Base-by-base conservation (phyloP, 2,113 vertebrate species). In the Tenrec ecaudatus region DNA sequence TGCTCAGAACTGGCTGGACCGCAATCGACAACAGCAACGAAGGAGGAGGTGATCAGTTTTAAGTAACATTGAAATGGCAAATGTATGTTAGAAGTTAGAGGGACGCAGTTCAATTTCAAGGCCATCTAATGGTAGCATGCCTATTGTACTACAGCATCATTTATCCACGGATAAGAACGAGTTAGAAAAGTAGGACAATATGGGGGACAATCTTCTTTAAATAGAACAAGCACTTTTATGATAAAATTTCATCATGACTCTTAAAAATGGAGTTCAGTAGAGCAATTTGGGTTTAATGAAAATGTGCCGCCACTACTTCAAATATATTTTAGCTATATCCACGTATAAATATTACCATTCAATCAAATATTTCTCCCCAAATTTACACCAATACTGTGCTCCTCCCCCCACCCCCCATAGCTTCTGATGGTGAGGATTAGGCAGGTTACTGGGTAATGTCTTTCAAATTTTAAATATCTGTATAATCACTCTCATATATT, bases 161-260 rank as follows among this genome's bases (percentile, higher is more conserved):
- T 73, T 95, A 22, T 60, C 11, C 33, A 62, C 7, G 12, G 1
- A 36, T 60, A 78, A 33, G 16, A 4, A 68, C 64, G 15, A 91
- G 27, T 66, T 43, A 80, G 31, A 38, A 19, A 88, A 57, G 7
- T 31, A 58, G 33, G 17, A 4, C 2, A 75, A 58, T 25, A 38
- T 0, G 73, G 43, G 62, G 0, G 43, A 8, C 69, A 75, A 0
- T 43, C 8, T 64, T 20, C 29, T 3, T 82, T 76, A 62, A 88
- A 8, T 78, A 96, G 82, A 90, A 60, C 71, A 93, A 71, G 11
- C 5, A 68, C 36, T 86, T 64, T 82, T 17, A 47, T 38, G 36
- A 66, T 71, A 64, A 94, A 94, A 88, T 80, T 53, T 53, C 47
- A 31, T 47, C 25, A 69, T 78, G 15, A 38, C 78, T 62, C 86